These are phyloP conservation scores for Lethenteron camtschaticum DNA, from an alignment of 2,113 vertebrate species.

Conservation along the genomic window DNA sequence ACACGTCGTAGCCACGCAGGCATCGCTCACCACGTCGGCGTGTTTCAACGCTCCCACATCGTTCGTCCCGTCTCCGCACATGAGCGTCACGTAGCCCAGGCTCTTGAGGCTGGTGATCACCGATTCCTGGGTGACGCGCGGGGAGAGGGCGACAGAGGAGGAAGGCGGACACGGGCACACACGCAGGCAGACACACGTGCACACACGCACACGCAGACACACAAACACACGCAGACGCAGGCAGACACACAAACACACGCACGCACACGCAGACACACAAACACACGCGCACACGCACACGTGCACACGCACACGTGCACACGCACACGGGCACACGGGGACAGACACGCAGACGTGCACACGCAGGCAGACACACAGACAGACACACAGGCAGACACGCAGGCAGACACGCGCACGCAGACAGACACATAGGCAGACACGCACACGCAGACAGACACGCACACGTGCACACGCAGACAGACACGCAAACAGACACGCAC, in stretches of 20 bases:
- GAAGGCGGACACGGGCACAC: neutral
- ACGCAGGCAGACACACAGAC: too few species aligned
- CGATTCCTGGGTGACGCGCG: constrained; percentile 37
- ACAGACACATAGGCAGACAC: too few species aligned
- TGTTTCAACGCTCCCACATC: constrained; percentile 89
- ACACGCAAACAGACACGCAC: too few species aligned
- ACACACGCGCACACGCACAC: neutral
- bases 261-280: neutral
- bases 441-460: too few species aligned
- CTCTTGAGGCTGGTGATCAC: constrained; percentile 85
- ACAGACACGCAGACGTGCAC: too few species aligned
- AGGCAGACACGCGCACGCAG: too few species aligned
- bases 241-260: neutral
- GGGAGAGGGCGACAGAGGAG: neutral
- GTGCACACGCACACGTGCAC: neutral
- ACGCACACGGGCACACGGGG: too few species aligned
- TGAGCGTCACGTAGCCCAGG: constrained; percentile 60
- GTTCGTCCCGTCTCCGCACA: constrained; percentile 92
- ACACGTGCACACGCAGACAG: too few species aligned
- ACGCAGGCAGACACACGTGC: neutral
- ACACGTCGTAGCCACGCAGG: too few species aligned
- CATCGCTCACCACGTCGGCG: constrained; percentile 56
- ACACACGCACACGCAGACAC: neutral
- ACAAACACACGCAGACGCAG: too few species aligned
- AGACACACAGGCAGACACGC: too few species aligned